Evolutionary conservation across 2,797 vertebrate species (phyloP).

Genomic region (Melanogrammus aeglefinus): DNA sequence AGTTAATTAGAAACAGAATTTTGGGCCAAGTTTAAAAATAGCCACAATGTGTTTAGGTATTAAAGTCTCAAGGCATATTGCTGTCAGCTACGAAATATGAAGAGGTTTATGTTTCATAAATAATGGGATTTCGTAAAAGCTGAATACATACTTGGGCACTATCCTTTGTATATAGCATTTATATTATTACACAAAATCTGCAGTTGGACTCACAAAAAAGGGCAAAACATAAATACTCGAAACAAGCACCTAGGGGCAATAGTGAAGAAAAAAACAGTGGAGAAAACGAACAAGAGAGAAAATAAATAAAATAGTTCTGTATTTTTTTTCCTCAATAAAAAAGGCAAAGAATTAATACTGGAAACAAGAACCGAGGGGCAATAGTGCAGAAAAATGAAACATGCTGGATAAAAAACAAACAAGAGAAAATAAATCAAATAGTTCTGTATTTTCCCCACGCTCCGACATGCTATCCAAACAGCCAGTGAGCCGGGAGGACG

Average conservation of each 20-base stretch:
- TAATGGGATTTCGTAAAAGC: no score
- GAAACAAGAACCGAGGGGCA: background rate
- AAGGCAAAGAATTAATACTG: background rate
- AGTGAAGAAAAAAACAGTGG: background rate
- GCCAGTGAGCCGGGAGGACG: slow-evolving; percentile 21
- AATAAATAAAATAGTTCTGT: background rate
- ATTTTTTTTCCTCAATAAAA: slow-evolving; percentile 10
- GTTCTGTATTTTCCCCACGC: slow-evolving; percentile 32
- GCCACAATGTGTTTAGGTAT: no score
- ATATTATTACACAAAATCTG: no score
- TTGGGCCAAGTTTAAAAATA: no score
- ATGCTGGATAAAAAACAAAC: background rate
- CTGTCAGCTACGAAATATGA: no score
- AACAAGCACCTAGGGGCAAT: background rate
- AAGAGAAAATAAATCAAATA: background rate
- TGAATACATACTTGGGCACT: no score
- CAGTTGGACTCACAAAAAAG: no score
- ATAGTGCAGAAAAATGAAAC: background rate
- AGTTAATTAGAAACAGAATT: no score
- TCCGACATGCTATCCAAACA: background rate
- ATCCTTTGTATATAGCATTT: no score
- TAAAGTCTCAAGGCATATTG: no score
- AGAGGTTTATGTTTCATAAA: no score
- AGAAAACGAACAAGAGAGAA: background rate
- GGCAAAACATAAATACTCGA: background rate